Percentiles rank a stretch among this genome's conserved stretches.
Conservation (phyloP, 2,113 vertebrate species). For the Aramus guarauna region DNA sequence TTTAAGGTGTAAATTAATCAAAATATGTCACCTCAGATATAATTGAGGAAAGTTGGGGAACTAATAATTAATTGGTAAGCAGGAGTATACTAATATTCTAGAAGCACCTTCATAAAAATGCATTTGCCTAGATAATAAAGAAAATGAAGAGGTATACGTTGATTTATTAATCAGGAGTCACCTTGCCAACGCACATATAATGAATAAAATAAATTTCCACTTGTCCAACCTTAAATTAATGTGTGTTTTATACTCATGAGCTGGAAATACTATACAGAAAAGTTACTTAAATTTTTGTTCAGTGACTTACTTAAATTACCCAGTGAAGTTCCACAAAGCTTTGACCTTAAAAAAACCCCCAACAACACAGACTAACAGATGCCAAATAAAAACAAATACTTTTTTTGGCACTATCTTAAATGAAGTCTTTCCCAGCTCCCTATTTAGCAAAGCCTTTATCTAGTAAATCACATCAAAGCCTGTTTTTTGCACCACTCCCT, state of each 20-base stretch:
- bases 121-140: neutral
- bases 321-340: neutral
- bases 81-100: neutral
- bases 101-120: neutral
- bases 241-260: neutral
- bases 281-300: neutral
- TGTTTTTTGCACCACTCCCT: neutral
- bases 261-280: neutral
- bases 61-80: neutral
- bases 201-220: neutral
- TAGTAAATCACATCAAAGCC: neutral
- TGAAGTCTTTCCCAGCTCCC: neutral
- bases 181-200: neutral
- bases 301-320: neutral
- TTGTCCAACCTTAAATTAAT: neutral
- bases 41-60: neutral
- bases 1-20: neutral
- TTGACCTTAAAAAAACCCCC: neutral
- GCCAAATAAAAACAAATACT: neutral
- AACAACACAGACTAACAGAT: neutral
- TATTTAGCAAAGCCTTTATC: neutral
- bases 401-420: neutral
- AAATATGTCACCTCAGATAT: neutral
- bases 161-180: constrained; percentile 23
- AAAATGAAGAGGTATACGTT: neutral